Conservation (phyloP, 2,113 vertebrate genomes). For the Oceanodroma tethys region DNA sequence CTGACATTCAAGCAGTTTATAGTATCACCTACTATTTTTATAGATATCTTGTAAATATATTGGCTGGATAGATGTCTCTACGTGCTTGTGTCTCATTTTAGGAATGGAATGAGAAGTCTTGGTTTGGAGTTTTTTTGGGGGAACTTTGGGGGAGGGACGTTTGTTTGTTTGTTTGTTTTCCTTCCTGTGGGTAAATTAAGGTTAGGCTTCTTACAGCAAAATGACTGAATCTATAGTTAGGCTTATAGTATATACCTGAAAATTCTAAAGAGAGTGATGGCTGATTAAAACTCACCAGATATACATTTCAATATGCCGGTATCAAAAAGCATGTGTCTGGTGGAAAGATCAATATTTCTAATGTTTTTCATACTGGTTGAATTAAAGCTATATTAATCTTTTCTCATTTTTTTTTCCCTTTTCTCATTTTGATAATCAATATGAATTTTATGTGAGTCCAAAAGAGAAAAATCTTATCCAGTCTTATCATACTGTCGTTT, state of each 20-base stretch:
- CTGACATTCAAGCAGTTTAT: not conserved
- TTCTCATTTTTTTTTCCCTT: not conserved
- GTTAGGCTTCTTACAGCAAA: not conserved
- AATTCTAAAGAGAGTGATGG: not conserved
- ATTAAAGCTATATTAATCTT: not conserved
- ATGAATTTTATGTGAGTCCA: not conserved
- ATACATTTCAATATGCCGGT: not conserved
- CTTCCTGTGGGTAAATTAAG: not conserved
- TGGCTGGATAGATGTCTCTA: not conserved
- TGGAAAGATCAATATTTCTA: not conserved
- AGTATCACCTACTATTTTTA: not conserved
- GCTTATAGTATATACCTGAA: not conserved
- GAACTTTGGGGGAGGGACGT: fast-evolving
- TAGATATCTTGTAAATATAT: not conserved
- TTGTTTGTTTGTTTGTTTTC: not conserved
- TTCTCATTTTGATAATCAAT: not conserved
- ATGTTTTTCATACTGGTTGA: not conserved
- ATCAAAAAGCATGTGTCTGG: not conserved
- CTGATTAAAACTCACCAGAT: not conserved
- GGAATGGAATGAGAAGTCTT: not conserved
- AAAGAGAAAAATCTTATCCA: not conserved
- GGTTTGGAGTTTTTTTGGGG: not conserved
- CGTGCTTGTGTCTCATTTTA: not conserved
- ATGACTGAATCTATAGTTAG: not conserved
- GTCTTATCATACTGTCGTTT: not conserved